These are phyloP conservation scores for Diuraphis noxia DNA, from an alignment of 1,140 invertebrate genomes.

Conservation along the genomic window DNA sequence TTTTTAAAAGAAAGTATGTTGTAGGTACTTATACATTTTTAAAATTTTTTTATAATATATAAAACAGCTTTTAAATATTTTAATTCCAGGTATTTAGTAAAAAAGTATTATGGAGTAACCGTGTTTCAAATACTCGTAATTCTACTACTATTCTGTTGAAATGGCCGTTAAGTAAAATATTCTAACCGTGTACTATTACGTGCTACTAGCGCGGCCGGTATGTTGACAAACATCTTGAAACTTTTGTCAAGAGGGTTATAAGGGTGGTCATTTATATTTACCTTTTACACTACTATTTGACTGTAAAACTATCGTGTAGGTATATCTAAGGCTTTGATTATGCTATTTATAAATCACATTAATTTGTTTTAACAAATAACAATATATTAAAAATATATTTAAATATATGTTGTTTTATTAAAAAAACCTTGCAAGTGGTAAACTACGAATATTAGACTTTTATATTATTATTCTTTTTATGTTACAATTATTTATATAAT, in stretches of 20 bases:
- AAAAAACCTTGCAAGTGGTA: no score
- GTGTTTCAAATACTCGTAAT: constrained; percentile 26
- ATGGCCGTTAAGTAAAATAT: constrained; percentile 25
- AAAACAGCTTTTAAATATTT: not conserved
- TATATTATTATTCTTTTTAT: not conserved
- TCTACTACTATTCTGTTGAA: not conserved
- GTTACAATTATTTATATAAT: not conserved
- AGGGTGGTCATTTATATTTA: constrained; percentile 26
- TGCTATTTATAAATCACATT: not conserved
- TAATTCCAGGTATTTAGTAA: not conserved
- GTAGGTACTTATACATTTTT: not conserved
- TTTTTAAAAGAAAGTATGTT: not conserved
- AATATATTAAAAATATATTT: not conserved
- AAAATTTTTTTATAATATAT: not conserved
- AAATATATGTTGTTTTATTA: no score
- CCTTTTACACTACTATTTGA: not conserved
- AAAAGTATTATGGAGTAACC: not conserved
- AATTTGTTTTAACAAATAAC: not conserved
- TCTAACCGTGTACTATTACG: not conserved
- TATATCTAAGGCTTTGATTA: not conserved
- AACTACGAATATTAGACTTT: not conserved
- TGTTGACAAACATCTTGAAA: constrained; percentile 28
- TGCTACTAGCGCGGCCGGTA: not conserved
- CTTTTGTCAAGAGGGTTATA: constrained; percentile 11
- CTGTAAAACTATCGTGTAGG: not conserved